These are phyloP conservation scores for Lethenteron camtschaticum DNA, from an alignment of 2,113 vertebrate species.

Conservation along the genomic window DNA sequence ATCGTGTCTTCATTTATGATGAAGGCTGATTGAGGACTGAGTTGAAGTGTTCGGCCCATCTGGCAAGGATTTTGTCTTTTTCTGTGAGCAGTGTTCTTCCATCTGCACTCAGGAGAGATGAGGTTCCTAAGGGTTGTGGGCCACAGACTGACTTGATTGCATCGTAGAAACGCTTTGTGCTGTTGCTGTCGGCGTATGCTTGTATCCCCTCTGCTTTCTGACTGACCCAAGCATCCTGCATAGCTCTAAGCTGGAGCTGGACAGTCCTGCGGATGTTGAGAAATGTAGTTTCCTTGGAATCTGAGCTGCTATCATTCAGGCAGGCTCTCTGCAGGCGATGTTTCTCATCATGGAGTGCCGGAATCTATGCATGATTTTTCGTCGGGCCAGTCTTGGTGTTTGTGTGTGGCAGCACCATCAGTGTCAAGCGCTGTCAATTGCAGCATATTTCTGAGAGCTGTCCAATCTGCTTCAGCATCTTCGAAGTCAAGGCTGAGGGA, in stretches of 20 bases:
- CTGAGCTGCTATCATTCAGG: background rate
- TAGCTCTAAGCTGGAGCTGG: background rate
- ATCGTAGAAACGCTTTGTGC: background rate
- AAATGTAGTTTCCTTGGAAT: background rate
- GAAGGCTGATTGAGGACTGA: background rate
- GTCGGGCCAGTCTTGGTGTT: background rate
- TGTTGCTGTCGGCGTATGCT: background rate
- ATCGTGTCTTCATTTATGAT: background rate
- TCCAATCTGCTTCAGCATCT: background rate
- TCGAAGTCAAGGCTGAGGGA: background rate
- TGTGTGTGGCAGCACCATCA: background rate
- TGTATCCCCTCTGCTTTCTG: background rate
- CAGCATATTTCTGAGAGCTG: background rate
- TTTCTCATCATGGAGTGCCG: background rate
- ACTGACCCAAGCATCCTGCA: background rate
- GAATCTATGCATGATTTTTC: background rate
- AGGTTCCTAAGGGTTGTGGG: too few relatives aligned
- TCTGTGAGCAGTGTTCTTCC: slow-evolving; percentile 1
- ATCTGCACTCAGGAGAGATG: too few relatives aligned
- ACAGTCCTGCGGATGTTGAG: background rate
- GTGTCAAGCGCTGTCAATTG: background rate
- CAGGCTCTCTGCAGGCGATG: background rate
- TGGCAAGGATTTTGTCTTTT: background rate
- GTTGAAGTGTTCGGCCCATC: slow-evolving; percentile 1
- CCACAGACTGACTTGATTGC: too few relatives aligned